A percentile compares a stretch with the other conserved stretches of the same genome.
Conservation (phyloP, 1,140 invertebrate genomes). For the Asobara japonica region DNA sequence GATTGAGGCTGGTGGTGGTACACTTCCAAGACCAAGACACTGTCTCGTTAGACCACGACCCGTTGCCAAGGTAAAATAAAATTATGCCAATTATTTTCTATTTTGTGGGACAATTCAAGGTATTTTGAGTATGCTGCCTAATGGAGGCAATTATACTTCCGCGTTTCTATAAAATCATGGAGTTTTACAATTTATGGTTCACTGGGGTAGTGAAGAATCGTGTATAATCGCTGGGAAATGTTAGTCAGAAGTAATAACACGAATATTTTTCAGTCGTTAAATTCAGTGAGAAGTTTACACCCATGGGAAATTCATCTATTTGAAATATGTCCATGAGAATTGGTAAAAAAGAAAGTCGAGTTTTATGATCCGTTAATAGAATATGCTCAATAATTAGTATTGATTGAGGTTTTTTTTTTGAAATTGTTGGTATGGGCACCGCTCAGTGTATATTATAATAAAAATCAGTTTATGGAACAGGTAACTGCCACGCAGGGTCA, state of each 20-base stretch:
- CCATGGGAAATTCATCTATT: background rate
- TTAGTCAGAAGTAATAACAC: background rate
- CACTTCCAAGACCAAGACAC: constrained; percentile 82
- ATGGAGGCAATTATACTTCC: background rate
- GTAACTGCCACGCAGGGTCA: constrained; percentile 61
- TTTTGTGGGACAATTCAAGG: too few species aligned
- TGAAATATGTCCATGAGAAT: background rate
- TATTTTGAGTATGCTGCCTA: background rate
- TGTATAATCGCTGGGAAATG: background rate
- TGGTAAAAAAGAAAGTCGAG: background rate
- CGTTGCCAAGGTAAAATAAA: constrained; percentile 79
- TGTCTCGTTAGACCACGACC: constrained; percentile 81
- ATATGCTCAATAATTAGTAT: background rate
- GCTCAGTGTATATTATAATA: constrained; percentile 33
- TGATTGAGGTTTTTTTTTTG: background rate
- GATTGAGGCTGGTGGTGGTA: constrained; percentile 79
- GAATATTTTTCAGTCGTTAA: background rate
- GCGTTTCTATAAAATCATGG: background rate
- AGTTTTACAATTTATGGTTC: background rate
- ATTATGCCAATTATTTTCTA: background rate
- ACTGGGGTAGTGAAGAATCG: background rate
- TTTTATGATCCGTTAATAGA: background rate
- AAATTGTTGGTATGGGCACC: background rate
- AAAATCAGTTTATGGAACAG: constrained; percentile 45
- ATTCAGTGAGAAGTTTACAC: background rate